Percentiles rank a stretch among this genome's conserved stretches.
These are phyloP conservation scores for Coenonympha arcania DNA, from an alignment of 2,888 invertebrate genomes.

Conservation along the genomic window DNA sequence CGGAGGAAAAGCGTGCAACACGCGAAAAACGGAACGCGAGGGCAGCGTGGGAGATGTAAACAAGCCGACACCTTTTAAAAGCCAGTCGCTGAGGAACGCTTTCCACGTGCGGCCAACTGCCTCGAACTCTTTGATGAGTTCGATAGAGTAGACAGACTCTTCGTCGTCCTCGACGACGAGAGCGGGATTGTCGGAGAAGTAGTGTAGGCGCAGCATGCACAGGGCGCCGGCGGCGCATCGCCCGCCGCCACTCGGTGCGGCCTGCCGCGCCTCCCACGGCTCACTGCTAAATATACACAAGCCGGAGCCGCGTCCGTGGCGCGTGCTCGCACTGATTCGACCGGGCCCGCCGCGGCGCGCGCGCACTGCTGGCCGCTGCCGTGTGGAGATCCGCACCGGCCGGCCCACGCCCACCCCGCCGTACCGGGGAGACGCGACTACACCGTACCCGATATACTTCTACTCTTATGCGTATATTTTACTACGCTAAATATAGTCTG, in stretches of 20 bases:
- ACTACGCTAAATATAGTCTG: constrained; percentile 34
- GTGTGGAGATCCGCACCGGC: constrained; percentile 25
- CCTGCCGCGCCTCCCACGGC: constrained; percentile 69
- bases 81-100: constrained; percentile 81
- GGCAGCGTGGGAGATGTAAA: constrained; percentile 34
- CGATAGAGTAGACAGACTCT: constrained; percentile 81
- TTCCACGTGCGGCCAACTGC: constrained; percentile 84
- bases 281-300: constrained; percentile 68
- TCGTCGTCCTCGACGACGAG: constrained; percentile 77
- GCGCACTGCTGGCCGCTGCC: constrained; percentile 30
- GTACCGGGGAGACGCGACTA: constrained; percentile 35
- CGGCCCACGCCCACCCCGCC: constrained; percentile 35
- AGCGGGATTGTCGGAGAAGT: constrained; percentile 85
- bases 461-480: constrained; percentile 28
- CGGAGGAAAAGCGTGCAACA: constrained; percentile 4
- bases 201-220: constrained; percentile 87
- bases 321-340: constrained; percentile 32
- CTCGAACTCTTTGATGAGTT: constrained; percentile 91
- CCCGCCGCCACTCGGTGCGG: constrained; percentile 63
- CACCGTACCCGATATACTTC: constrained; percentile 31
- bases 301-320: constrained; percentile 39
- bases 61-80: constrained; percentile 66
- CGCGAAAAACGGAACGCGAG: constrained; percentile 10
- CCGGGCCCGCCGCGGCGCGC: constrained; percentile 26
- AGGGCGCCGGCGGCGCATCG: constrained; percentile 66